Evolutionary conservation across 2,888 invertebrate genomes (phyloP).

Genomic region (Netelia melanura): DNA sequence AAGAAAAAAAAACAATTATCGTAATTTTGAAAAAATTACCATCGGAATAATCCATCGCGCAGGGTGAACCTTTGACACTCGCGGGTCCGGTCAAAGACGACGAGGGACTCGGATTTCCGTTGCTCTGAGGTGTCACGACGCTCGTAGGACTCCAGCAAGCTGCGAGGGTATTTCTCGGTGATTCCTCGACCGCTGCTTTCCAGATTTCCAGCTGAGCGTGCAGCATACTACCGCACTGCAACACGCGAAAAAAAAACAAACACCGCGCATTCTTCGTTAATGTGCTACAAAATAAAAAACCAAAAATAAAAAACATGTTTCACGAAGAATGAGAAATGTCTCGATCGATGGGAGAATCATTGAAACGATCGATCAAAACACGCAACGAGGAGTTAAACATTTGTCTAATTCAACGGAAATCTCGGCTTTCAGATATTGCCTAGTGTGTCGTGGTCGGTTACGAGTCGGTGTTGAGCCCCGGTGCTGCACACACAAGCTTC

Average conservation of each 20-base stretch:
- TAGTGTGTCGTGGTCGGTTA: slow-evolving; percentile 31
- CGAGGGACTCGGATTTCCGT: slow-evolving; percentile 78
- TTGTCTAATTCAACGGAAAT: no score
- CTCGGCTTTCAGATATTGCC: background rate
- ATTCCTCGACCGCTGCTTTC: slow-evolving; percentile 90
- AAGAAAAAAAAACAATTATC: no score
- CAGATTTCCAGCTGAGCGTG: slow-evolving; percentile 96
- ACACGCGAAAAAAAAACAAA: slow-evolving; percentile 61
- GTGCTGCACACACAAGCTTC: slow-evolving; percentile 45
- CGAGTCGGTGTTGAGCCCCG: slow-evolving; percentile 36
- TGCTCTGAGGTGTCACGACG: slow-evolving; percentile 78
- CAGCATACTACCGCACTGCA: slow-evolving; percentile 93
- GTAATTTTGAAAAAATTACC: slow-evolving; percentile 85
- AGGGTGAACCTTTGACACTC: slow-evolving; percentile 79
- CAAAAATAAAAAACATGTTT: background rate
- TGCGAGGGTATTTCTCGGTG: slow-evolving; percentile 85
- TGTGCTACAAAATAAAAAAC: background rate
- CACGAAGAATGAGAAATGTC: no score
- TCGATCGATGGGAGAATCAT: slow-evolving; percentile 6
- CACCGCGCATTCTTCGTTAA: background rate
- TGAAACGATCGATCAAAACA: background rate
- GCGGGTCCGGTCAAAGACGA: slow-evolving; percentile 75
- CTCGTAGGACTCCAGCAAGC: slow-evolving; percentile 82
- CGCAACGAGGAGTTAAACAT: background rate
- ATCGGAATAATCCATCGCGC: slow-evolving; percentile 89